Evolutionary conservation across 1,140 invertebrate genomes (phyloP).

Genomic region (Cryptotermes secundus): DNA sequence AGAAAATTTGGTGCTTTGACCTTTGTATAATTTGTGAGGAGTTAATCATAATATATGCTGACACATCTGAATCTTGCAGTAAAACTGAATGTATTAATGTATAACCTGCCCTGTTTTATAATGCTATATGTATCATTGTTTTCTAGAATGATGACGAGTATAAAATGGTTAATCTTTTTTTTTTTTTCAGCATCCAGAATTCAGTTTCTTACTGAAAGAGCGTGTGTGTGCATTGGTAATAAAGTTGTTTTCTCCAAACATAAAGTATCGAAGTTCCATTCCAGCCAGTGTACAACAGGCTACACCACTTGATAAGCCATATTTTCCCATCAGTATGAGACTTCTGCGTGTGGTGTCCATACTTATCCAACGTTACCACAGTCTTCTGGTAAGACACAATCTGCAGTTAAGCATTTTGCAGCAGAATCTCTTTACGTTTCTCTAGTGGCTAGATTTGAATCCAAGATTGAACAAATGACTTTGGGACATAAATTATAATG

Average conservation of each 20-base stretch:
- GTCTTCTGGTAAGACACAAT: constrained; percentile 72
- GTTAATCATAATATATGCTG: background rate
- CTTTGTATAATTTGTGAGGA: background rate
- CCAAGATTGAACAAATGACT: too few relatives aligned
- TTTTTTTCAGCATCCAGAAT: constrained; percentile 83
- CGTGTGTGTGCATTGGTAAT: constrained; percentile 96
- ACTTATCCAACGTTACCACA: constrained; percentile 92
- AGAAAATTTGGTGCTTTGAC: too few relatives aligned
- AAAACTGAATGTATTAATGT: too few relatives aligned
- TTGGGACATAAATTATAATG: too few relatives aligned
- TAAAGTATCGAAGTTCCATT: constrained; percentile 75
- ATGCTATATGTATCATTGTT: background rate
- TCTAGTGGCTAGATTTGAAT: too few relatives aligned
- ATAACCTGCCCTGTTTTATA: too few relatives aligned
- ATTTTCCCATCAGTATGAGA: constrained; percentile 95
- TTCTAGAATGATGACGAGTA: background rate
- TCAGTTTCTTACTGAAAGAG: constrained; percentile 93
- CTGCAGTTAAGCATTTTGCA: background rate
- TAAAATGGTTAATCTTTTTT: background rate
- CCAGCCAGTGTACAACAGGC: constrained; percentile 56
- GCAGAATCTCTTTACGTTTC: too few relatives aligned
- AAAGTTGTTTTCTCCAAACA: constrained; percentile 95
- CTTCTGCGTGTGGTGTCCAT: constrained; percentile 90
- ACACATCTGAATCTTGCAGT: background rate
- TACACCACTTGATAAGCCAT: constrained; percentile 82